These are phyloP conservation scores for Potamarius usumacintae DNA, from an alignment of 2,113 vertebrate species.

Conservation along the genomic window DNA sequence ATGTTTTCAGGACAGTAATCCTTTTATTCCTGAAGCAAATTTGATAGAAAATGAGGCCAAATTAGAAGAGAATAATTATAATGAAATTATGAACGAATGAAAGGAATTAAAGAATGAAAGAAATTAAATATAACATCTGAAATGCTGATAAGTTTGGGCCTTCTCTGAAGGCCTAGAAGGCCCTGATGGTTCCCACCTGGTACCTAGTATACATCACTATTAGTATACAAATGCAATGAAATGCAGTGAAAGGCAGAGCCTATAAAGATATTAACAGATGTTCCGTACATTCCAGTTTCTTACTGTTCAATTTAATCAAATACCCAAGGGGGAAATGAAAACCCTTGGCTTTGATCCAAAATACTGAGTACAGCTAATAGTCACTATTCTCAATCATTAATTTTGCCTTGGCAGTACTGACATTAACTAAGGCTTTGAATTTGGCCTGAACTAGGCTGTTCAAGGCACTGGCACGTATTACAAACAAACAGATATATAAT, in stretches of 20 bases:
- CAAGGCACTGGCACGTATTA: constrained; percentile 25
- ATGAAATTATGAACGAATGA: too few species aligned
- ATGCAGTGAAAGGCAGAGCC: background rate
- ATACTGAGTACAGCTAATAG: constrained; percentile 34
- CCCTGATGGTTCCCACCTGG: too few species aligned
- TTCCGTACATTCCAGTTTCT: background rate
- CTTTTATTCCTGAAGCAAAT: too few species aligned
- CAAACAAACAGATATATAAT: constrained; percentile 44
- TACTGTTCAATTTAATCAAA: background rate
- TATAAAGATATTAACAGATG: background rate
- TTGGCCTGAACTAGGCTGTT: constrained; percentile 36
- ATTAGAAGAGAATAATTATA: too few species aligned
- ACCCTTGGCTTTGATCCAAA: background rate
- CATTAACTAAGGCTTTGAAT: constrained; percentile 55
- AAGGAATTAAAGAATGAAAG: too few species aligned
- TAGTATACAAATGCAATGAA: constrained; percentile 21
- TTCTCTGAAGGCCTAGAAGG: too few species aligned
- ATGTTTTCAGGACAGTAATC: too few species aligned
- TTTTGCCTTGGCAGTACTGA: constrained; percentile 19
- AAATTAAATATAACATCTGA: too few species aligned
- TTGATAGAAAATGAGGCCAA: too few species aligned
- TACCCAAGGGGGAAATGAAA: constrained; percentile 6
- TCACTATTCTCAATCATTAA: background rate
- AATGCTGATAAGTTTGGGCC: too few species aligned
- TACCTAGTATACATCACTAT: constrained; percentile 26